These are phyloP conservation scores for Congeria kusceri DNA, from an alignment of 2,888 invertebrate species.

Conservation along the genomic window DNA sequence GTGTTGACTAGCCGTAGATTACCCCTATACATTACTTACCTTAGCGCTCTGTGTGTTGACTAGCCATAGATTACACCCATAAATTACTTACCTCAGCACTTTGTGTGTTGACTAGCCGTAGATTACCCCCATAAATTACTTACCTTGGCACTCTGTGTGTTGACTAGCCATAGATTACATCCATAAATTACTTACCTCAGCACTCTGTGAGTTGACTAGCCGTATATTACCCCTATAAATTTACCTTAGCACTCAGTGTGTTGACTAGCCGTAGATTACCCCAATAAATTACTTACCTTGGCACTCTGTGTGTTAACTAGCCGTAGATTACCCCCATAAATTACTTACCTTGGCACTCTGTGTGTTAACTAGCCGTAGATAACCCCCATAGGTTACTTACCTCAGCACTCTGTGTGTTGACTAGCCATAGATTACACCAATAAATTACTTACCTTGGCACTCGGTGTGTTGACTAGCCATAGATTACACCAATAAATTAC, in stretches of 20 bases:
- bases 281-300: constrained; percentile 95
- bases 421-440: constrained; percentile 95
- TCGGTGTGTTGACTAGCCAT: constrained; percentile 93
- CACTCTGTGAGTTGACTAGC: constrained; percentile 94
- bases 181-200: constrained; percentile 95
- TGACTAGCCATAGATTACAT: constrained; percentile 96
- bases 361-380: constrained; percentile 94
- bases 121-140: constrained; percentile 96
- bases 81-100: too few species aligned
- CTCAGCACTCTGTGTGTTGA: too few species aligned
- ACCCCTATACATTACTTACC: constrained; percentile 96
- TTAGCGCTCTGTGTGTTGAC: too few species aligned
- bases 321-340: constrained; percentile 95
- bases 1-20: constrained; percentile 95
- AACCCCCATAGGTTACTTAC: constrained; percentile 97
- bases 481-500: constrained; percentile 97
- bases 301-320: constrained; percentile 94
- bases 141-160: too few species aligned
- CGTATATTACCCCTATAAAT: constrained; percentile 96
- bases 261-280: constrained; percentile 97
- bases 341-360: too few species aligned
- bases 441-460: too few species aligned
- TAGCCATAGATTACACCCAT: constrained; percentile 95
- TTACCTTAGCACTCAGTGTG: too few species aligned
- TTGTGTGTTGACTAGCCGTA: constrained; percentile 94